Conservation (phyloP, 2,797 vertebrate species). For the Anniella stebbinsi region DNA sequence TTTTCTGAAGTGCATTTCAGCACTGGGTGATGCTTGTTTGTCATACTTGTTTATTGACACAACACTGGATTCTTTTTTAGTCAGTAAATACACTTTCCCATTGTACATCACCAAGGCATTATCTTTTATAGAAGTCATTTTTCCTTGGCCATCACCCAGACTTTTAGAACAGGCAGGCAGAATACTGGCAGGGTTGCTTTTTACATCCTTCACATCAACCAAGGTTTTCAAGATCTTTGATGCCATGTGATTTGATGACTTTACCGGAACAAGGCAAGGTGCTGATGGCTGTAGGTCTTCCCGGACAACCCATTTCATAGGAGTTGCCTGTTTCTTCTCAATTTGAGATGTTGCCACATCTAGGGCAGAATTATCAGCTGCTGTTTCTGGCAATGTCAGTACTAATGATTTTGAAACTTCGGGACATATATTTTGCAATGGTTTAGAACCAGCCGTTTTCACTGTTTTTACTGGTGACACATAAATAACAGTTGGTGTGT, state of each 20-base stretch:
- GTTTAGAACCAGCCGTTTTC: conserved; percentile 68
- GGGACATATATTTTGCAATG: conserved; percentile 60
- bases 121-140: conserved; percentile 75
- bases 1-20: conserved; percentile 66
- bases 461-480: conserved; percentile 82
- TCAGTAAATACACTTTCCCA: conserved; percentile 79
- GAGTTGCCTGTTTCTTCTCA: conserved; percentile 60
- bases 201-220: conserved; percentile 63
- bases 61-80: conserved; percentile 72
- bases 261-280: conserved; percentile 78
- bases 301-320: conserved; percentile 80
- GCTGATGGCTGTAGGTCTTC: conserved; percentile 59
- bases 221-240: conserved; percentile 81
- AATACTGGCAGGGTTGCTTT: conserved; percentile 63
- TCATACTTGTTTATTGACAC: conserved; percentile 56
- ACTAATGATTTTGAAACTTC: conserved; percentile 65
- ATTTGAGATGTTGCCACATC: conserved; percentile 48
- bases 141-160: conserved; percentile 59
- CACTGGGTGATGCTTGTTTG: conserved; percentile 62
- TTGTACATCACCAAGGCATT: conserved; percentile 82
- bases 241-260: conserved; percentile 79
- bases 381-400: conserved; percentile 51
- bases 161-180: conserved; percentile 56
- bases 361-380: conserved; percentile 41
- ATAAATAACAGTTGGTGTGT: conserved; percentile 75